Evolutionary conservation across 1,140 invertebrate genomes (phyloP).

Genomic region (Apolygus lucorum): DNA sequence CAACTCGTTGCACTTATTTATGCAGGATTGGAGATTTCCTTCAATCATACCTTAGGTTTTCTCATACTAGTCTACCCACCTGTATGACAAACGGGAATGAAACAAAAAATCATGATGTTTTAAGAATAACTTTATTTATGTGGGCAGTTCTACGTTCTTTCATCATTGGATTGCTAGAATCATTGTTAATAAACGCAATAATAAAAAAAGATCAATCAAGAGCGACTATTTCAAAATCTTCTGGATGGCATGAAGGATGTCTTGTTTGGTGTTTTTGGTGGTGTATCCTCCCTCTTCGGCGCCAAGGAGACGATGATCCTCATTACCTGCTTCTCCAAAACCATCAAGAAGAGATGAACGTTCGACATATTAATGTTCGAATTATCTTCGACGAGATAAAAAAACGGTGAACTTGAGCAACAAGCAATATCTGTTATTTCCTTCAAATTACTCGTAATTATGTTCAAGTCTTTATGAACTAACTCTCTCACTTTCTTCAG

Average conservation of each 20-base stretch:
- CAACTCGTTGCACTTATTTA: background rate
- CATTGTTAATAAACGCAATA: no score
- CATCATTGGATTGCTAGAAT: background rate
- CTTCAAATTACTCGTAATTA: conserved; percentile 14
- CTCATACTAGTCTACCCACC: no score
- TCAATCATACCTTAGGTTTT: background rate
- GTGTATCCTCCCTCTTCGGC: background rate
- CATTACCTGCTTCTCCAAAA: conserved; percentile 15
- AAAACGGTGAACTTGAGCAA: conserved; percentile 16
- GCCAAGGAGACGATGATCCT: background rate
- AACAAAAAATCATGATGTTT: no score
- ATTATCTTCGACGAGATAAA: conserved; percentile 1
- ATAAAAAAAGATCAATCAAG: no score
- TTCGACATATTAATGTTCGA: background rate
- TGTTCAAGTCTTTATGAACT: background rate
- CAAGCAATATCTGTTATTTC: background rate
- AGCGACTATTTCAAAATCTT: background rate
- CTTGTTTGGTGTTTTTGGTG: background rate
- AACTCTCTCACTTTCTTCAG: background rate
- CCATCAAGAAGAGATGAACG: conserved; percentile 16
- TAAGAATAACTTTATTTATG: background rate
- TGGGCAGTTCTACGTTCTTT: background rate
- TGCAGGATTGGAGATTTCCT: background rate
- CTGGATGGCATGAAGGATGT: background rate
- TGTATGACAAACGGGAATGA: no score